Conservation (phyloP, 2,888 invertebrate species). For the Myathropa florea region DNA sequence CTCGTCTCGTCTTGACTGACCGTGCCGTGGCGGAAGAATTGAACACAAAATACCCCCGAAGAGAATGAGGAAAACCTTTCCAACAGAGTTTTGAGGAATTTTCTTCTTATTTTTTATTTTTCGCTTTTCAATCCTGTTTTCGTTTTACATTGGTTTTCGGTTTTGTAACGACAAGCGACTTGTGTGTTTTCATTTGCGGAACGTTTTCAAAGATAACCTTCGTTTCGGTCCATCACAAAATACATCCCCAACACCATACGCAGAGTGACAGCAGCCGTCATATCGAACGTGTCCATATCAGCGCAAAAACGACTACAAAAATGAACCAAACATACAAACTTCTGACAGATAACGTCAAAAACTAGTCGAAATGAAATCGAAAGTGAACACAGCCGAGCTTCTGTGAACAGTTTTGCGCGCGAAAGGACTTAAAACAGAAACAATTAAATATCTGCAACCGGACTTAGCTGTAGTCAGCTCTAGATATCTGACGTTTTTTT, state of each 20-base stretch:
- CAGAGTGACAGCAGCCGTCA: background rate
- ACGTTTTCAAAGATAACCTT: background rate
- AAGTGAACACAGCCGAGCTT: constrained; percentile 19
- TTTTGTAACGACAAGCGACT: background rate
- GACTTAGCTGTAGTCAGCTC: background rate
- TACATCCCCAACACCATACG: background rate
- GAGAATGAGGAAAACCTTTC: constrained; percentile 27
- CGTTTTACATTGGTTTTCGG: constrained; percentile 4
- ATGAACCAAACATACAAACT: constrained; percentile 11
- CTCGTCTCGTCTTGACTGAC: constrained; percentile 67
- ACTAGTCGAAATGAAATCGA: constrained; percentile 39
- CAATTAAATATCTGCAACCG: background rate
- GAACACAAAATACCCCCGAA: constrained; percentile 30
- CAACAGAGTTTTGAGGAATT: constrained; percentile 7
- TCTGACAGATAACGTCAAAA: constrained; percentile 53
- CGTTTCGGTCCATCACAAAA: background rate
- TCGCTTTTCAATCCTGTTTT: constrained; percentile 16
- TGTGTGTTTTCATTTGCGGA: background rate
- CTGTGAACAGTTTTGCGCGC: constrained; percentile 49
- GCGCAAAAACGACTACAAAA: background rate
- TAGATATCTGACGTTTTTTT: background rate
- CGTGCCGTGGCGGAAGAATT: constrained; percentile 63
- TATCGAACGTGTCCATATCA: background rate
- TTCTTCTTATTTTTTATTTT: constrained; percentile 10
- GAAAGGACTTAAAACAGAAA: constrained; percentile 39